Base-by-base conservation (phyloP, 1,140 invertebrate genomes). In the Saccostrea echinata region DNA sequence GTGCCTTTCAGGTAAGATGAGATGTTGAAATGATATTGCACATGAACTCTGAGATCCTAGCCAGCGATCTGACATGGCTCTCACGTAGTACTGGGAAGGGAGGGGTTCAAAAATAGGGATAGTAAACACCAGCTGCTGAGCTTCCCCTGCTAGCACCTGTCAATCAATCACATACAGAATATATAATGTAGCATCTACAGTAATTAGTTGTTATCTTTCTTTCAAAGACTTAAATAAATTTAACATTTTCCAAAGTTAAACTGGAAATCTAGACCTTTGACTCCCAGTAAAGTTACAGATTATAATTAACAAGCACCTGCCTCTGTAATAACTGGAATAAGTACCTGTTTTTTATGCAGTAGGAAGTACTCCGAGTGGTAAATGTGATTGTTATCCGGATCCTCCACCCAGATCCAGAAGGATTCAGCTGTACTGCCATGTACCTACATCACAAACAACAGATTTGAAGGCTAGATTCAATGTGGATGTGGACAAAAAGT, bases 321-420 rank as follows among this genome's bases (percentile, higher is more conserved):
- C 43, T 43, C 43, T 43, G 43, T 43, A 43, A 6, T 43, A 9
- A 43, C 43, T 43, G 4, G 1, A 43, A 43, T 43, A 43, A 1
- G 27, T 85, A 98, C 98, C 96, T 97, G 97, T 95, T 98, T 98
- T 95, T 97, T 97, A 24, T 97, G 97, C 1, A 99, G 94, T 18
- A 97, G 96, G 94, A 99, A 98, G 92, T 98, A 97, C 94, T 99
- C 99, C 84, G 97, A 97, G 95, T 99, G 99, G 94, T 99, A 99
- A 93, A 99, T 99, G 90, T 97, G 97, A 94, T 99, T 98, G 87
- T 96, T 97, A 18, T 98, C 97, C 0, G 98, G 97, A 95, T 99
- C 98, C 95, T 99, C 98, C 21, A 99, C 97, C 98, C 99, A 99
- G 84, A 99, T 97, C 98, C 98, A 99, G 95, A 99, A 99, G 2